Evolutionary conservation across 2,113 vertebrate genomes (phyloP).

Genomic region (Leuciscus idus): DNA sequence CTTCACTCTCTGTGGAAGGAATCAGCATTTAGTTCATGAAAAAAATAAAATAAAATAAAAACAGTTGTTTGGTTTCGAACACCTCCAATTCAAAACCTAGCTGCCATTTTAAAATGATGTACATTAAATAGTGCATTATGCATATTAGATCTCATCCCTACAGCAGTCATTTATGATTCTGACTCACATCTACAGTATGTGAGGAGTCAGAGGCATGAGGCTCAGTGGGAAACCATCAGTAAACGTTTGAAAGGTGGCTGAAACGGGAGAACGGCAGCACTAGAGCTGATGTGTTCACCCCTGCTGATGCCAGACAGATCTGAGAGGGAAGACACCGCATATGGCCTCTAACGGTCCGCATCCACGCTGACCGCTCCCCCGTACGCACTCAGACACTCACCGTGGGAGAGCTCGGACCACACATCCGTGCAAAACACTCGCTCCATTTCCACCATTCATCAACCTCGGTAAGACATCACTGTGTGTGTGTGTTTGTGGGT

Average conservation of each 20-base stretch:
- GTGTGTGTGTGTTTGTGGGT: conserved; percentile 15
- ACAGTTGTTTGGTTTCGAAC: conserved; percentile 7
- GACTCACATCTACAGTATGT: not conserved
- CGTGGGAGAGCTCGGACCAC: conserved; percentile 1
- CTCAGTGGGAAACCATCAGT: conserved; percentile 59
- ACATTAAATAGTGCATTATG: conserved; percentile 3
- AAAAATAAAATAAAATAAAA: no score
- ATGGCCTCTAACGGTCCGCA: conserved; percentile 10
- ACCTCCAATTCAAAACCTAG: not conserved
- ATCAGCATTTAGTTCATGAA: not conserved
- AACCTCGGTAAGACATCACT: conserved; percentile 17
- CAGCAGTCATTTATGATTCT: conserved; percentile 28
- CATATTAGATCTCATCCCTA: conserved; percentile 26
- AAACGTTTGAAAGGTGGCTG: conserved; percentile 63
- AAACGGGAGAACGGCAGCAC: conserved; percentile 61
- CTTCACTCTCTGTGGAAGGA: not conserved
- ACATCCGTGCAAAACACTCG: conserved; percentile 9
- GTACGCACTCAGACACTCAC: not conserved
- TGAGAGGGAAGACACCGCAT: conserved; percentile 18
- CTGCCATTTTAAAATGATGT: conserved; percentile 16
- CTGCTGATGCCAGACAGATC: conserved; percentile 42
- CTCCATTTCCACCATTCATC: conserved; percentile 38
- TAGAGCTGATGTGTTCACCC: conserved; percentile 64
- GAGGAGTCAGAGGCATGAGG: conserved; percentile 1
- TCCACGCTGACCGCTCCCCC: not conserved